Evolutionary conservation across 2,888 invertebrate species (phyloP), one percentile per base, ranked within the genome.

Genomic region (Clunio marinus): DNA sequence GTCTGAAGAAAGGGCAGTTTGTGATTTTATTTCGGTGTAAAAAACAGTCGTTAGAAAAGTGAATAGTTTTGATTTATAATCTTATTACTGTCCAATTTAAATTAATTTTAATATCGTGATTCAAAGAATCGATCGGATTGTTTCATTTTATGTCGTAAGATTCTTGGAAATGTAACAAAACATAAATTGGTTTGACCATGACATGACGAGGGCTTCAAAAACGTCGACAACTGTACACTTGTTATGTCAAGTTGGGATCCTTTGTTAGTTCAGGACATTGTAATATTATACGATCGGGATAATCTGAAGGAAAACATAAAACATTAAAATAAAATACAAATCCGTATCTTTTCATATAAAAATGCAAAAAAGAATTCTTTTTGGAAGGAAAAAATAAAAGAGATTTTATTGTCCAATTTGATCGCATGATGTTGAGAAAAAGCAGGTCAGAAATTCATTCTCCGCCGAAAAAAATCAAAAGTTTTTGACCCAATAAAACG

Each of bases 331-430:
- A 20, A 51, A 51, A 51, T 17, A 8, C 17, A 51, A 51, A 22
- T 20, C 17, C 17, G 20, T 51, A 17, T 20, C 20, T n/a, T 10
- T 32, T 10, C 4, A 32, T 10, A 10, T 32, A 32, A 7, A 32
- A 32, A 32, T 32, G 32, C 32, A 32, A 32, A 32, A 10, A 32
- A 32, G 4, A 7, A 4, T 4, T 32, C 4, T 32, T 32, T 32
- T 32, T 4, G 4, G 4, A 7, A 7, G 5, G 10, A 10, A 32
- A 51, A 15, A 8, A 51, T 41, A 10, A 41, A 41, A 41, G 41
- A 41, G n/a, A 8, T 46, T 63, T 63, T 46, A 63, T 63, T 63
- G 63, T 63, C 63, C 63, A 63, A 63, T 63, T 63, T 63, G 41
- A 63, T 63, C 35, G 60, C 60, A 37, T 60, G 37, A 60, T 27